Conservation (phyloP, 2,797 vertebrate species). For the Gephyroberyx darwinii region DNA sequence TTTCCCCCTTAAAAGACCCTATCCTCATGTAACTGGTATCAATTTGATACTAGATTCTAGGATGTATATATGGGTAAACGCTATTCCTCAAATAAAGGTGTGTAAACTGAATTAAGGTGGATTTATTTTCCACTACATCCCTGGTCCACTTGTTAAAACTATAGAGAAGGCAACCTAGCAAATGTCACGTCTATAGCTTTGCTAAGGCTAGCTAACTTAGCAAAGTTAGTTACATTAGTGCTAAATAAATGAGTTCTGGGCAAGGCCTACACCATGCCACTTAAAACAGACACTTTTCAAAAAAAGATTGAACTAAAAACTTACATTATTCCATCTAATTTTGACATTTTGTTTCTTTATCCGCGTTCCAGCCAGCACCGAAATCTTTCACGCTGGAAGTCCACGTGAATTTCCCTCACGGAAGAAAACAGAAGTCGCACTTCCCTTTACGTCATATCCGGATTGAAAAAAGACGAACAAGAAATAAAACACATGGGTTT, state of each 20-base stretch:
- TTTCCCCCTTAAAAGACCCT: too few relatives aligned
- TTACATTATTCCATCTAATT: conserved; percentile 72
- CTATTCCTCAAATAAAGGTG: too few relatives aligned
- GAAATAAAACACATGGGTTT: neutral
- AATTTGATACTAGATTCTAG: too few relatives aligned
- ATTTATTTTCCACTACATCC: too few relatives aligned
- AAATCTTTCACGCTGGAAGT: neutral
- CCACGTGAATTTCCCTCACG: conserved; percentile 58
- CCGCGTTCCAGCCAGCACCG: fast-evolving
- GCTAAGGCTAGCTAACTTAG: neutral
- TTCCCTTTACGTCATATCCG: conserved; percentile 16
- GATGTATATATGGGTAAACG: neutral
- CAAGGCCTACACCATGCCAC: fast-evolving
- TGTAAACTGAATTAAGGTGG: too few relatives aligned
- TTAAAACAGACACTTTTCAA: fast-evolving
- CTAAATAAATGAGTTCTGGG: fast-evolving
- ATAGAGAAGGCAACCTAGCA: neutral
- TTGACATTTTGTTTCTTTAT: conserved; percentile 62
- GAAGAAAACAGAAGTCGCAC: conserved; percentile 42
- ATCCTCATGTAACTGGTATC: too few relatives aligned
- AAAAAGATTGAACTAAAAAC: conserved; percentile 17
- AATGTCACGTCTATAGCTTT: neutral
- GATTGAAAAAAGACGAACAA: neutral
- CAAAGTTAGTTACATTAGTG: neutral
- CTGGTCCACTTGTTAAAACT: too few relatives aligned